Conservation (phyloP, 2,888 invertebrate genomes). For the Ochropacha duplaris region DNA sequence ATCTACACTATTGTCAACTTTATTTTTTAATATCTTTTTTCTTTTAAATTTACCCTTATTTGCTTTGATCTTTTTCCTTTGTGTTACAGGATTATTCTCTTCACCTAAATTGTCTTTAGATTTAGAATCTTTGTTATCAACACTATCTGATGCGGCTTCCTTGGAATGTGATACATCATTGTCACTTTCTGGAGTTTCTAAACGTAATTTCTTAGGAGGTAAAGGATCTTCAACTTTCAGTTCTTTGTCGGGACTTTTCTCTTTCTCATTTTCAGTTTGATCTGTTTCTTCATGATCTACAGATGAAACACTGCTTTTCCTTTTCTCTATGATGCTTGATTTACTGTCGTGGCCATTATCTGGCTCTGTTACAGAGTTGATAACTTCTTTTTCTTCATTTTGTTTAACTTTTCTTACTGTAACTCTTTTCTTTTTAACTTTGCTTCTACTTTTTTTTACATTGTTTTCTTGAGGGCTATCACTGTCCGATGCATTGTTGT, state of each 20-base stretch:
- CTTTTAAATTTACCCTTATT: conserved; percentile 71
- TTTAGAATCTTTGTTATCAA: conserved; percentile 43
- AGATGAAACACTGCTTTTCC: conserved; percentile 75
- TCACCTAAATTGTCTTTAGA: conserved; percentile 47
- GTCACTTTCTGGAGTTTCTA: conserved; percentile 68
- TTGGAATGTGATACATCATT: conserved; percentile 67
- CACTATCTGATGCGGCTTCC: conserved; percentile 50
- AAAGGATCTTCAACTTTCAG: conserved; percentile 61
- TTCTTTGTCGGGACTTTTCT: conserved; percentile 57
- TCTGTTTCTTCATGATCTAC: conserved; percentile 61
- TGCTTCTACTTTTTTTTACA: conserved; percentile 62
- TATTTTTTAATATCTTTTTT: conserved; percentile 49
- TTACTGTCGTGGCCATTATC: conserved; percentile 68
- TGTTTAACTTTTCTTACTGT: conserved; percentile 49
- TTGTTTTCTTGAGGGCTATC: conserved; percentile 59
- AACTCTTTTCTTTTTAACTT: conserved; percentile 64
- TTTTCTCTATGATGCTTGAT: conserved; percentile 70
- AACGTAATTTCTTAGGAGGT: conserved; percentile 70
- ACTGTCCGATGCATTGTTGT: conserved; percentile 59
- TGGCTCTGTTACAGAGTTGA: conserved; percentile 55
- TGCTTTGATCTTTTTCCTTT: conserved; percentile 73
- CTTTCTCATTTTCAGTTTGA: conserved; percentile 54
- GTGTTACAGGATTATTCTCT: conserved; percentile 49
- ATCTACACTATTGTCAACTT: conserved; percentile 36
- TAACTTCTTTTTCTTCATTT: conserved; percentile 53